Evolutionary conservation across 35 echinoderm and acorn worm genomes (phyloP).

Genomic region (Amphiura filiformis): DNA sequence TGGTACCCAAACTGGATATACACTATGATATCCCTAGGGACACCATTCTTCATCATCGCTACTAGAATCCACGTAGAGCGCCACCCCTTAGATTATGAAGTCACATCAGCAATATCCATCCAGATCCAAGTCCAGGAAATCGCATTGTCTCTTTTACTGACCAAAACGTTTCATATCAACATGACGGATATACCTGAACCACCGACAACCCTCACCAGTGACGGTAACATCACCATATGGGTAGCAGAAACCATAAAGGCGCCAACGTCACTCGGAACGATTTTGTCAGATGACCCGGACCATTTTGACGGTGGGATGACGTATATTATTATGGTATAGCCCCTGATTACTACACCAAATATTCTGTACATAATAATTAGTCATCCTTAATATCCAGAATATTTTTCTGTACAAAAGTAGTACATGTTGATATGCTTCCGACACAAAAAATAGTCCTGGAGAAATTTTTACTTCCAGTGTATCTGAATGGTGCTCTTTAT

Average conservation of each 20-base stretch:
- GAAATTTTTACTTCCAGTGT: too few species aligned
- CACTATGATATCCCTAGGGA: constrained; percentile 21
- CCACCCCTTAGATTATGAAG: constrained; percentile 28
- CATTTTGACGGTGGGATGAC: background rate
- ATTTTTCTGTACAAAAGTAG: too few species aligned
- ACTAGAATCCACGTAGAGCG: constrained; percentile 9
- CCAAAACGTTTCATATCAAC: constrained; percentile 22
- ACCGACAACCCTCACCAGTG: constrained; percentile 16
- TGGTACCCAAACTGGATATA: constrained; percentile 11
- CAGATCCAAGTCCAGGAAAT: constrained; percentile 5
- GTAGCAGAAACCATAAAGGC: constrained; percentile 27
- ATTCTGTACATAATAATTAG: too few species aligned
- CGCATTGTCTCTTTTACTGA: background rate
- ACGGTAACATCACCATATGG: constrained; percentile 21
- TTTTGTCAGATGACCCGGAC: constrained; percentile 24
- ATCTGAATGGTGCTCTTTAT: too few species aligned
- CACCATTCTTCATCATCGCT: constrained; percentile 34
- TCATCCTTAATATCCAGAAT: too few species aligned
- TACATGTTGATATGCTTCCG: too few species aligned
- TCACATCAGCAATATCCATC: constrained; percentile 3
- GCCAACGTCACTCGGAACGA: background rate
- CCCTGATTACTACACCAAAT: too few species aligned
- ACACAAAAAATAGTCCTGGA: too few species aligned
- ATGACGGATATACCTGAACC: constrained; percentile 24
- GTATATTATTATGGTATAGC: too few species aligned